Base-by-base conservation (phyloP, 2,113 vertebrate genomes). In the Grantiella picta region DNA sequence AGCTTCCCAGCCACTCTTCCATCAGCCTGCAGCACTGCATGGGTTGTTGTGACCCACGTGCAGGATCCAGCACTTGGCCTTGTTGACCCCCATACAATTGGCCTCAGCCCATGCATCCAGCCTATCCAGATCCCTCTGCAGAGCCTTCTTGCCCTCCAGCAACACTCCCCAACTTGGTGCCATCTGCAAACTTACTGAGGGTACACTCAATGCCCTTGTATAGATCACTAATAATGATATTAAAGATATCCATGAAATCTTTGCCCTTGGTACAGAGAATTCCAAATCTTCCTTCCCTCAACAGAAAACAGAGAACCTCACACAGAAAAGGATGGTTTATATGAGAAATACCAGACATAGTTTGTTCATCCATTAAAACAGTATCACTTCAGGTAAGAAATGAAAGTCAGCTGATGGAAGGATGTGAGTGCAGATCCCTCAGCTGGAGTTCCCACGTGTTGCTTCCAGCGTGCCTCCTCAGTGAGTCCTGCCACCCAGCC, bases 91-190 rank as follows among this genome's bases (percentile, higher is more conserved):
- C 25, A 71, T 4, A 53, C 7, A 27, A 28, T 0, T 33, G 18
- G 12, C 29, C n/a, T 53, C 0, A 0, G 38, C 8, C 25, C 52
- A 77, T 1, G 0, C 2, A 77, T 52, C 9, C 64, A 47, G 38
- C 25, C n/a, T 59, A 25, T 13, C 29, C 52, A 35, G 57, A 59
- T 40, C 44, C n/a, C 29, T 35, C 29, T 18, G 12, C 9, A 77
- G 45, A 71, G 11, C 15, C 9, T 40, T 59, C 12, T n/a, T 28
- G 17, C 15, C 12, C 25, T 71, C 22, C 53, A 53, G 38, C 9
- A 82, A 65, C 38, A 60, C 6, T 54, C 27, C 52, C 22, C 31
- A 88, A 5, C 11, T 36, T 54, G 38, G 44, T 40, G 29, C 21
- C 13, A 12, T 19, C 22, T 78, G 44, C 22, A 53, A 60, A 53